A percentile compares a stretch with the other conserved stretches of the same genome.
Conservation (phyloP, 2,113 vertebrate species). For the Petromus typicus region DNA sequence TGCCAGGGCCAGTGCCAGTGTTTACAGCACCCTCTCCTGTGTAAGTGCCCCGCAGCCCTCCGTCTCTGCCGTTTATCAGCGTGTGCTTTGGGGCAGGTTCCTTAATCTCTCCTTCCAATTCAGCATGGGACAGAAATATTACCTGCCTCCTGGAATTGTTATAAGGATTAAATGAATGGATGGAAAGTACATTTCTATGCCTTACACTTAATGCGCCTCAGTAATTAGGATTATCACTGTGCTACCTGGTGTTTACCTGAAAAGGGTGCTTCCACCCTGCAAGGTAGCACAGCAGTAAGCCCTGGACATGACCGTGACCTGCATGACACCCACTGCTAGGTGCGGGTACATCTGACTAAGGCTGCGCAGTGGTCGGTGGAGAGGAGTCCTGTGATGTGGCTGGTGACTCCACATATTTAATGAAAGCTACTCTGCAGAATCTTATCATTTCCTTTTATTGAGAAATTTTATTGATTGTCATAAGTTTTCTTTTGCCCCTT, state of each 20-base stretch:
- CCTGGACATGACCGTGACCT: not conserved
- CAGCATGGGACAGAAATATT: not conserved
- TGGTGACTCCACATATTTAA: too few relatives aligned
- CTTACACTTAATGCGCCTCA: not conserved
- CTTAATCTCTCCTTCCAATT: slow-evolving; percentile 8
- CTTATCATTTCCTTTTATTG: slow-evolving; percentile 8
- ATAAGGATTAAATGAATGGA: not conserved
- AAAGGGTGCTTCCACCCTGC: too few relatives aligned
- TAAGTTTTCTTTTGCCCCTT: not conserved
- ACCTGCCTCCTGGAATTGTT: not conserved
- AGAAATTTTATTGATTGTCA: not conserved
- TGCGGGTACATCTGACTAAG: not conserved
- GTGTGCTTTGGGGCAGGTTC: not conserved
- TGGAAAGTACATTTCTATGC: not conserved
- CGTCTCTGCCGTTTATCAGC: not conserved
- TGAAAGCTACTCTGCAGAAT: slow-evolving; percentile 1
- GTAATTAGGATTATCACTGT: not conserved
- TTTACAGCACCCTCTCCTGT: not conserved
- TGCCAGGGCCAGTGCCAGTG: not conserved
- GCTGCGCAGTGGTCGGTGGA: not conserved
- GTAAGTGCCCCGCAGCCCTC: not conserved
- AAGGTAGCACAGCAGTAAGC: too few relatives aligned
- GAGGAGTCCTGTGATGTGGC: not conserved
- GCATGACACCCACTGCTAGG: not conserved
- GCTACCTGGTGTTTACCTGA: not conserved